Evolutionary conservation across 2,888 invertebrate genomes (phyloP), one percentile per base, ranked within the genome.

Genomic region (Siphonodentalium dalli): DNA sequence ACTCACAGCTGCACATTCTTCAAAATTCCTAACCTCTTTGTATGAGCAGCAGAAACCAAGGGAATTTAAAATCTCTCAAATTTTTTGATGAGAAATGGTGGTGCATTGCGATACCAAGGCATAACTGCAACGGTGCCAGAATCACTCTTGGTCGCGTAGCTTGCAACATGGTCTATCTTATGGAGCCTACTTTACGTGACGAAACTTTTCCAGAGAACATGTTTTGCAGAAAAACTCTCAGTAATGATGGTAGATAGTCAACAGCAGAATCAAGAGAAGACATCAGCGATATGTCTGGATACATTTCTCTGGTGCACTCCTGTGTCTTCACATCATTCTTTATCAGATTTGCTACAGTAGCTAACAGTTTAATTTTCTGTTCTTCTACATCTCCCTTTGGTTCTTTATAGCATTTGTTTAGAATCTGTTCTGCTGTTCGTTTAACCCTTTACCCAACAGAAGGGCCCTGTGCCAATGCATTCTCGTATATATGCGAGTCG

Each of bases 101-200:
- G 38, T 68, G 66, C 24, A 69, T 11, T 43, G 68, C 68, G 1
- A 69, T 49, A 15, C 50, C 66, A 3, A 69, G 46, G 3, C 63
- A 66, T 7, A 69, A 7, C 42, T 65, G 65, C 6, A 69, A 37
- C 21, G 68, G 66, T 18, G 65, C 49, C 20, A 69, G 24, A 3
- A 66, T 20, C 4, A 40, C 33, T 31, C 59, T 42, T 29, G 69
- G 67, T 21, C 63, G 38, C 13, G 51, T 29, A 18, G 65, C 60
- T 35, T 66, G 66, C 37, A 61, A 46, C n/a, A 68, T 55, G 18
- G 68, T 58, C 41, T 69, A 66, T 9, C 66, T 63, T 20, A 67
- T 52, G 27, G 64, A 55, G 11, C 54, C 52, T 4, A 57, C 11
- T 48, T 66, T 68, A 5, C 37, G 8, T 8, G 21, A 8, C 33